A percentile compares a stretch with the other conserved stretches of the same genome.
Evolutionary conservation across 2,113 vertebrate genomes (phyloP).

Genomic region (Poecile atricapillus): DNA sequence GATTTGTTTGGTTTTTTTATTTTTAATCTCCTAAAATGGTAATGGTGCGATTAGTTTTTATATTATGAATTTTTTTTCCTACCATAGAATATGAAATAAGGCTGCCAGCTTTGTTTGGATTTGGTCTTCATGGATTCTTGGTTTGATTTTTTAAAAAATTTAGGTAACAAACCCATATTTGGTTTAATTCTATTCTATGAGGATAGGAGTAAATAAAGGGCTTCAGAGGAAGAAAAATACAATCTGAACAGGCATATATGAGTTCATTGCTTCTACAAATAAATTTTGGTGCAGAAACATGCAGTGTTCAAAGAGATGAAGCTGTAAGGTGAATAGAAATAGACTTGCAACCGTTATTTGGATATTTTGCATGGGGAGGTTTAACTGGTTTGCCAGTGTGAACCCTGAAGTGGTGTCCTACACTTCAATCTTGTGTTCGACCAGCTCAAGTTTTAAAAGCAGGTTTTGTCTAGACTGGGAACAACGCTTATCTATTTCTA

Average conservation of each 20-base stretch:
- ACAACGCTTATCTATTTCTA: not conserved
- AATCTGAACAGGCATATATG: not conserved
- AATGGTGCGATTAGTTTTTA: not conserved
- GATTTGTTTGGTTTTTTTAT: not conserved
- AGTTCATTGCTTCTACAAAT: not conserved
- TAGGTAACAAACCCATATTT: not conserved
- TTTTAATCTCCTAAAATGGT: not conserved
- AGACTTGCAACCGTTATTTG: not conserved
- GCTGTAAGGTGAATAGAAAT: not conserved
- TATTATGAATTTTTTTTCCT: not conserved
- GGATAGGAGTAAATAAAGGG: not conserved
- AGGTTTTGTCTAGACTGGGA: not conserved
- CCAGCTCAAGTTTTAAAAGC: not conserved
- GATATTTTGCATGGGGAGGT: not conserved
- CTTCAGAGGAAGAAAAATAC: not conserved
- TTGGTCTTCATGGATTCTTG: not conserved
- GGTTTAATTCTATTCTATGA: not conserved
- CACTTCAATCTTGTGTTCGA: not conserved
- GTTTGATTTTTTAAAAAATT: too few relatives aligned
- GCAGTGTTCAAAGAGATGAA: not conserved
- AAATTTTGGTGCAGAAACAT: not conserved
- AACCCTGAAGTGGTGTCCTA: not conserved
- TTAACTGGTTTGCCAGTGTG: not conserved
- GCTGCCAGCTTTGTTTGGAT: not conserved
- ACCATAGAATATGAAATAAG: not conserved